Percentiles rank a stretch among this genome's conserved stretches.
These are phyloP conservation scores for Oryzias curvinotus DNA, from an alignment of 2,113 vertebrate species.

Conservation along the genomic window DNA sequence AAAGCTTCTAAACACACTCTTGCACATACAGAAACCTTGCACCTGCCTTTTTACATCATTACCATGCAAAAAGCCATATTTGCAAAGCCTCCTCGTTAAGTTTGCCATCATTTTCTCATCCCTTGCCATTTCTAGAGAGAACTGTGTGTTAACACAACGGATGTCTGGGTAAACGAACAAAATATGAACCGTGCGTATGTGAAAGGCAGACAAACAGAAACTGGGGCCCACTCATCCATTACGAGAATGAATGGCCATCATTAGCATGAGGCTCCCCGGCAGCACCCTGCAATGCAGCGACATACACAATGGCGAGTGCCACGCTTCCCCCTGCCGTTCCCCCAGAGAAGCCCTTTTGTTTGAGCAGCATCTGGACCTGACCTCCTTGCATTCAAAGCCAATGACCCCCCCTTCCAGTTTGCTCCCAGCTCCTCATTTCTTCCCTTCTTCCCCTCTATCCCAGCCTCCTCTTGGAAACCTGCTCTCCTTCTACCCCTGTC, in stretches of 20 bases:
- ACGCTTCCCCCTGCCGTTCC: conserved; percentile 87
- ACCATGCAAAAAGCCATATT: conserved; percentile 56
- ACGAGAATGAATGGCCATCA: conserved; percentile 89
- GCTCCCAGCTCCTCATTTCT: conserved; percentile 31
- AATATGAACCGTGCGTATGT: conserved; percentile 52
- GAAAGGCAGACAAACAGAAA: conserved; percentile 59
- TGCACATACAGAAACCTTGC: conserved; percentile 16
- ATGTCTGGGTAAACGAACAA: conserved; percentile 38
- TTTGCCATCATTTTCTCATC: conserved; percentile 13
- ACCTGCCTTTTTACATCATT: conserved; percentile 60
- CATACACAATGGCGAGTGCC: conserved; percentile 85
- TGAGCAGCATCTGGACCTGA: conserved; percentile 88
- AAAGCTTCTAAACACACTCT: conserved; percentile 35
- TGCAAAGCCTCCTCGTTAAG: conserved; percentile 41
- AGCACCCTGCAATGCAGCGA: conserved; percentile 95
- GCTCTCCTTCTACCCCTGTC: conserved; percentile 40
- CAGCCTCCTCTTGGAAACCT: conserved; percentile 54
- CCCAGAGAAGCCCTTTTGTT: conserved; percentile 93
- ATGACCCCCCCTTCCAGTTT: conserved; percentile 66
- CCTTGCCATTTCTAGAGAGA: conserved; percentile 1
- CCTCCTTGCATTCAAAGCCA: conserved; percentile 83
- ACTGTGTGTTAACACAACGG: conserved; percentile 21
- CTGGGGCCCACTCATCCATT: conserved; percentile 78
- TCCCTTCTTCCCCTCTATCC: conserved; percentile 64
- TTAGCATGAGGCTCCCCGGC: conserved; percentile 89